Evolutionary conservation across 2,113 vertebrate species (phyloP).

Genomic region (Rhea americana): DNA sequence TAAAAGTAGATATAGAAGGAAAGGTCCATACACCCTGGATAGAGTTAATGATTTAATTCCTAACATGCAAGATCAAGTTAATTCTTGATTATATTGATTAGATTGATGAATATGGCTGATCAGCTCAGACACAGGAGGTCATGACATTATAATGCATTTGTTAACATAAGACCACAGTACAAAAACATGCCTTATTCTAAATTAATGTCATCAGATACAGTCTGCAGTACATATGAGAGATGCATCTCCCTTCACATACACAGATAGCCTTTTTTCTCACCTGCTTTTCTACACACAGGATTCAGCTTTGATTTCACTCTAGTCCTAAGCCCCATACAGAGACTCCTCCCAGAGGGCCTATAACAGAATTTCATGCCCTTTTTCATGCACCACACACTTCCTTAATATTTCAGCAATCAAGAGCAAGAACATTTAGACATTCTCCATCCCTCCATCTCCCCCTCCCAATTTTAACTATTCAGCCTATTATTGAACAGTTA

Average conservation of each 20-base stretch:
- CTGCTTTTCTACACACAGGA: not conserved
- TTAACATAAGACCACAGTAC: slow-evolving; percentile 1
- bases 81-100: slow-evolving; percentile 7
- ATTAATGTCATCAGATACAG: not conserved
- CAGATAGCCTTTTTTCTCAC: not conserved
- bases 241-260: not conserved
- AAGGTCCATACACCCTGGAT: not conserved
- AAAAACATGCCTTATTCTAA: not conserved
- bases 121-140: not conserved
- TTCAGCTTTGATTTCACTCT: slow-evolving; percentile 24
- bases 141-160: not conserved
- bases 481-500: not conserved
- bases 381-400: not conserved
- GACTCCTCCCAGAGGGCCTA: slow-evolving; percentile 21
- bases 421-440: not conserved
- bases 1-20: not conserved
- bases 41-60: slow-evolving; percentile 12
- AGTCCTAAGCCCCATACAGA: not conserved
- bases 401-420: not conserved
- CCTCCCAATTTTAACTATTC: not conserved
- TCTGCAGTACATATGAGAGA: not conserved
- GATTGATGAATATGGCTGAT: not conserved
- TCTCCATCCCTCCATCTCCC: not conserved
- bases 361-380: slow-evolving; percentile 10
- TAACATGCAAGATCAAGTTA: not conserved